A percentile compares a stretch with the other conserved stretches of the same genome.
phyloP scores from a whole-genome alignment of 2,888 invertebrate species.

The Branchipolynoe longqiensis region DNA sequence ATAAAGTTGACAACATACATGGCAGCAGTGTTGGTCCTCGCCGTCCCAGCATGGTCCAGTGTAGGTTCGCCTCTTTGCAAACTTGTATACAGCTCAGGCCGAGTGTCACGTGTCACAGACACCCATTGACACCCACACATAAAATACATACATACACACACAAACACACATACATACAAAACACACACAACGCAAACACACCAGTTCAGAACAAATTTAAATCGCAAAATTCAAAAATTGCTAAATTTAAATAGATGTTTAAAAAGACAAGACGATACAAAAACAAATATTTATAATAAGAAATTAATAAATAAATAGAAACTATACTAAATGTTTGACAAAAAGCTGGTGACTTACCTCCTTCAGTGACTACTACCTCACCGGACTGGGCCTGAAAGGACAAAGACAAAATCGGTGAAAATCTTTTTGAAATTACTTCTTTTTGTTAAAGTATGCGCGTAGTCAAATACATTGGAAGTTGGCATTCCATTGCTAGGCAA shows the following conservation, averaged over 20 bases:
- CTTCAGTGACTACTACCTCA: slow-evolving; percentile 39
- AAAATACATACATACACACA: background rate
- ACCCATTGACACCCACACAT: no score
- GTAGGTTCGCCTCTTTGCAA: no score
- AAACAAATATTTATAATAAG: background rate
- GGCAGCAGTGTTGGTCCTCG: no score
- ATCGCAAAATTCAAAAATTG: background rate
- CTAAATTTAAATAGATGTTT: background rate
- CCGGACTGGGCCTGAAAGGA: slow-evolving; percentile 39
- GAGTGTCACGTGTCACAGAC: no score
- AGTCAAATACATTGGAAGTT: background rate
- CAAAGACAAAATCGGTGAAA: slow-evolving; percentile 2
- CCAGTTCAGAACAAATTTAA: background rate
- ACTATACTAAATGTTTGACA: background rate
- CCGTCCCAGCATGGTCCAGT: no score
- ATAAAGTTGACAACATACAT: no score
- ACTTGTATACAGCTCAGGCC: no score
- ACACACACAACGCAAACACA: background rate
- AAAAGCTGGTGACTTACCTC: slow-evolving; percentile 20
- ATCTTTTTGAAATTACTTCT: no score
- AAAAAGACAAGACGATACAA: background rate
- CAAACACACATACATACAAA: background rate
- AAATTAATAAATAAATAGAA: background rate
- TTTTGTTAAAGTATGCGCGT: no score
- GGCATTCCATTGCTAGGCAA: no score